Percentiles rank a stretch among this genome's conserved stretches.
Conservation (phyloP, 2,888 invertebrate species). For the Muscina levida region DNA sequence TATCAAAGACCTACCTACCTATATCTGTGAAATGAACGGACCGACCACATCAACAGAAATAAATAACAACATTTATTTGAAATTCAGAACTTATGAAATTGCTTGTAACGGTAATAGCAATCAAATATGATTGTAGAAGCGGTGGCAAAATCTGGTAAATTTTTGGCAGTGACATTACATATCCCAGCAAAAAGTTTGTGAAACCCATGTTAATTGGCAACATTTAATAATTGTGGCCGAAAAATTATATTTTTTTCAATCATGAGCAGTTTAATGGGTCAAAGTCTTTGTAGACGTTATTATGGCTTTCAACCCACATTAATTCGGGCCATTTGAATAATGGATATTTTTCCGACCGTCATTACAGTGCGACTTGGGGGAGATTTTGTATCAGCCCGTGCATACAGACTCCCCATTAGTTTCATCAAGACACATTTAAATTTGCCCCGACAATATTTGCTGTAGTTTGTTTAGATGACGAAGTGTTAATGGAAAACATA, state of each 20-base stretch:
- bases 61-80: no score
- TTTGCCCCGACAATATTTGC: slow-evolving; percentile 18
- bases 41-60: no score
- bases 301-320: background rate
- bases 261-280: no score
- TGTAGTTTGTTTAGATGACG: slow-evolving; percentile 46
- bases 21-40: no score
- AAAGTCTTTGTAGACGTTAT: background rate
- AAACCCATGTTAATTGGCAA: background rate
- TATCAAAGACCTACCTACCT: no score
- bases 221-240: background rate
- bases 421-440: slow-evolving; percentile 18
- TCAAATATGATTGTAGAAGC: no score
- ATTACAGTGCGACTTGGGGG: background rate
- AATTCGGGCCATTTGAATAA: background rate
- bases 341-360: background rate
- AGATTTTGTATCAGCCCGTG: background rate
- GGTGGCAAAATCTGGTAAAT: no score
- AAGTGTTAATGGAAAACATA: slow-evolving; percentile 67
- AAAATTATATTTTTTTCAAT: background rate
- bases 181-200: no score
- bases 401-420: slow-evolving; percentile 5
- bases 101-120: no score
- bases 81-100: no score
- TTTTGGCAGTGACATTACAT: no score